Percentiles rank a stretch among this genome's conserved stretches.
Conservation (phyloP, 2,113 vertebrate species). For the Alouatta palliata region DNA sequence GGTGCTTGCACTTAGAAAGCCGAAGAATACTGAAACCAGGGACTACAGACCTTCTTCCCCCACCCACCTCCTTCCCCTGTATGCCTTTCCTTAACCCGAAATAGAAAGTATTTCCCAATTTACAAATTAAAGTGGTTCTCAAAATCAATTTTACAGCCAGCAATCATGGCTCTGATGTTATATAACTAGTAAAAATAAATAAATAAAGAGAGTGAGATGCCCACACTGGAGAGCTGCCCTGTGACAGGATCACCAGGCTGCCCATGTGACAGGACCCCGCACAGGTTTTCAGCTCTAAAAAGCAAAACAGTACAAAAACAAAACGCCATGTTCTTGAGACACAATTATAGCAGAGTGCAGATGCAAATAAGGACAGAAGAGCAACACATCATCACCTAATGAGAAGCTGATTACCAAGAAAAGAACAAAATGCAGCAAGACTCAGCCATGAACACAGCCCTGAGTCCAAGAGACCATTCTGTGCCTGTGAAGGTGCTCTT, state of each 20-base stretch:
- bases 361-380: slow-evolving; percentile 23
- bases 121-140: slow-evolving; percentile 42
- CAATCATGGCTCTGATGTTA: slow-evolving; percentile 22
- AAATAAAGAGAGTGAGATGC: background rate
- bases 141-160: slow-evolving; percentile 21
- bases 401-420: background rate
- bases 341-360: background rate
- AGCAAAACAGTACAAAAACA: background rate
- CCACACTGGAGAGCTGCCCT: background rate
- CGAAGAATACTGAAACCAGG: background rate
- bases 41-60: background rate
- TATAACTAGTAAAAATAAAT: background rate
- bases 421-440: background rate
- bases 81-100: background rate
- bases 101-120: slow-evolving; percentile 6
- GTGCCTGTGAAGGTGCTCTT: background rate
- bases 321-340: background rate
- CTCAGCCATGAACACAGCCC: background rate
- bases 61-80: background rate
- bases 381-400: slow-evolving; percentile 14
- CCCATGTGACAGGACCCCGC: background rate
- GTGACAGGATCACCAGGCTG: background rate
- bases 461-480: background rate
- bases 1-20: background rate
- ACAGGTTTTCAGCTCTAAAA: slow-evolving; percentile 23